Percentiles rank a stretch among this genome's conserved stretches.
phyloP scores from a whole-genome alignment of 2,113 vertebrate species.

The Porphyrio hochstetteri region DNA sequence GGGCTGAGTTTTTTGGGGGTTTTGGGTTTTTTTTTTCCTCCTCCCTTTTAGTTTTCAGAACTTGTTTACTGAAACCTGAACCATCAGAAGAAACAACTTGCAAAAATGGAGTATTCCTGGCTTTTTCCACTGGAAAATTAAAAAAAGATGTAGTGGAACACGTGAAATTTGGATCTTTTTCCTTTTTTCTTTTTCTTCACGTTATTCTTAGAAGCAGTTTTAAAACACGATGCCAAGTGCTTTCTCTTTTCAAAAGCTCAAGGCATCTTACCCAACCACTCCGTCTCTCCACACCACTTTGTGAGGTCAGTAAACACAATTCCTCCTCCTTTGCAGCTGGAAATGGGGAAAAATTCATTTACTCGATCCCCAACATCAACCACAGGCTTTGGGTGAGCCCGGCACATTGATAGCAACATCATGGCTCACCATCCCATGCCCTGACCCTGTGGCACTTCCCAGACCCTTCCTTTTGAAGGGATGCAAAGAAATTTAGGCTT shows the following conservation, averaged over 20 bases:
- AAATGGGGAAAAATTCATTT: background rate
- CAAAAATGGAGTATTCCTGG: slow-evolving; percentile 32
- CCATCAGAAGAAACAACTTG: background rate
- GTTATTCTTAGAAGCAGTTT: slow-evolving; percentile 28
- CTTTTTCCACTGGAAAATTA: slow-evolving; percentile 61
- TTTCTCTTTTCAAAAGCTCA: slow-evolving; percentile 49
- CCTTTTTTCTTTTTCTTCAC: background rate
- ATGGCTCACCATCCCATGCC: background rate
- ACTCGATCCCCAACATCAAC: background rate
- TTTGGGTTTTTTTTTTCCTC: background rate
- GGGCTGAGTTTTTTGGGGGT: too few species aligned
- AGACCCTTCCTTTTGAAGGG: fast-evolving
- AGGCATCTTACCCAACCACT: background rate
- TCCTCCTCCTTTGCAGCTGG: background rate
- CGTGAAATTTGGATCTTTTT: slow-evolving; percentile 17
- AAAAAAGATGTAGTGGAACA: slow-evolving; percentile 25
- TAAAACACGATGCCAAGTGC: background rate
- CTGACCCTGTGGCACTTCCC: fast-evolving
- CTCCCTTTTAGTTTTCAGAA: slow-evolving; percentile 43
- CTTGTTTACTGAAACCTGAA: slow-evolving; percentile 12
- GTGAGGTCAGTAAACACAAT: background rate
- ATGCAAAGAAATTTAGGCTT: background rate
- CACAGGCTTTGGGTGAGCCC: background rate
- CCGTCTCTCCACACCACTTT: background rate
- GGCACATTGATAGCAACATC: background rate